These are phyloP conservation scores for Catagonus wagneri DNA, from an alignment of 2,113 vertebrate species.

Conservation along the genomic window DNA sequence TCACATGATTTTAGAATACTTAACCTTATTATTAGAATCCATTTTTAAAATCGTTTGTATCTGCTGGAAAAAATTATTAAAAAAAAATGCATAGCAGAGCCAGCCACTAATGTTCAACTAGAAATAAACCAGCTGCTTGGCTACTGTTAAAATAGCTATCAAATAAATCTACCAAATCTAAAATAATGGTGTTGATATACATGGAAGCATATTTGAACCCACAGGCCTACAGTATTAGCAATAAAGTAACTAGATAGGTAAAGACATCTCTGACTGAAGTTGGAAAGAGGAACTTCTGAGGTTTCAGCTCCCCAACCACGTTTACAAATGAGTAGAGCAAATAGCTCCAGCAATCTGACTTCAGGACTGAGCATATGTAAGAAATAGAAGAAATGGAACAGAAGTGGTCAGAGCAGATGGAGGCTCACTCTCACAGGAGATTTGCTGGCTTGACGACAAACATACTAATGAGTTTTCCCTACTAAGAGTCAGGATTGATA, in stretches of 20 bases:
- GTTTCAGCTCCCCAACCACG: constrained; percentile 80
- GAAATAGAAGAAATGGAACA: constrained; percentile 53
- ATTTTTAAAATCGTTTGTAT: constrained; percentile 71
- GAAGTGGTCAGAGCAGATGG: constrained; percentile 64
- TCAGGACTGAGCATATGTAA: constrained; percentile 40
- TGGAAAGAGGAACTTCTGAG: constrained; percentile 79
- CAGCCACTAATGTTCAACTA: constrained; percentile 74
- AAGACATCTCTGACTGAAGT: constrained; percentile 80
- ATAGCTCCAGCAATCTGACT: neutral
- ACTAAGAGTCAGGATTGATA: constrained; percentile 1
- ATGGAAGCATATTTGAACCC: constrained; percentile 80
- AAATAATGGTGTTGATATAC: constrained; percentile 79
- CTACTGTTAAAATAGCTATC: constrained; percentile 79
- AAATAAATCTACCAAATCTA: constrained; percentile 80
- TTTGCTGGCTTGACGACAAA: constrained; percentile 66
- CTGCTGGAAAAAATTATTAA: constrained; percentile 82
- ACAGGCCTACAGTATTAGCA: constrained; percentile 78
- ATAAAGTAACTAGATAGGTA: constrained; percentile 82
- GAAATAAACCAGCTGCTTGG: constrained; percentile 77
- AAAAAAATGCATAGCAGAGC: constrained; percentile 69
- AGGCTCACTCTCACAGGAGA: constrained; percentile 25
- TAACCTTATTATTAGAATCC: constrained; percentile 84
- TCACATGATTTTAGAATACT: constrained; percentile 80
- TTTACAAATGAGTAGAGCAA: constrained; percentile 71
- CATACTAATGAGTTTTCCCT: constrained; percentile 70